Evolutionary conservation across 2,797 vertebrate genomes (phyloP).

Genomic region (Clarias platycephalus): DNA sequence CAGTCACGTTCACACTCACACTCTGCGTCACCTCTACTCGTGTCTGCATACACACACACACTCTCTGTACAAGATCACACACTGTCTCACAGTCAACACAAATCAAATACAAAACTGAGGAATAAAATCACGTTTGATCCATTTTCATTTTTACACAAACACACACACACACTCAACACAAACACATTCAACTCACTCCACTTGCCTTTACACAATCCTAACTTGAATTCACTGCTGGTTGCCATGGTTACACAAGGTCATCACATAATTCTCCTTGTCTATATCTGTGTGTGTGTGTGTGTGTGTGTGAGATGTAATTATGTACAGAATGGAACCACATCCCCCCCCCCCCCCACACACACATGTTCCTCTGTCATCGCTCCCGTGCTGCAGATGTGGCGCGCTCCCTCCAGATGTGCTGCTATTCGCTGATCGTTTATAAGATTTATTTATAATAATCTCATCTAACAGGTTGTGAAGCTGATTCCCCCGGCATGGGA

Average conservation of each 20-base stretch:
- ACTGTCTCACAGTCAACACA: constrained; percentile 12
- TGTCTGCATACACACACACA: background rate
- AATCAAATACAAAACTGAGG: background rate
- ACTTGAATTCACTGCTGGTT: background rate
- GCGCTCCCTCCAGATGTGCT: background rate
- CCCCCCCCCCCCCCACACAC: no score
- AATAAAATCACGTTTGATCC: constrained; percentile 23
- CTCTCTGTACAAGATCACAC: constrained; percentile 1
- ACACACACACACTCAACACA: constrained; percentile 31
- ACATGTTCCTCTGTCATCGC: background rate
- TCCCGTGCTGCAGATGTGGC: constrained; percentile 6
- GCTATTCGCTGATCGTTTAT: background rate
- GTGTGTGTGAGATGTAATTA: background rate
- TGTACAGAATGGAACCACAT: background rate
- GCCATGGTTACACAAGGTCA: constrained; percentile 3
- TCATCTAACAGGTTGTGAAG: background rate
- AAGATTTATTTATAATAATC: background rate
- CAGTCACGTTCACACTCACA: background rate
- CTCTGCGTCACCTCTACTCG: background rate
- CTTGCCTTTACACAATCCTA: background rate
- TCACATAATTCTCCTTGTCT: background rate
- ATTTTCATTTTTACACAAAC: constrained; percentile 38
- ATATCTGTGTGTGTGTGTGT: constrained; percentile 1
- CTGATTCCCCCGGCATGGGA: background rate
- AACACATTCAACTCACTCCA: background rate